A percentile compares a stretch with the other conserved stretches of the same genome.
Conservation (phyloP, 2,888 invertebrate genomes). For the Smittia sp. region DNA sequence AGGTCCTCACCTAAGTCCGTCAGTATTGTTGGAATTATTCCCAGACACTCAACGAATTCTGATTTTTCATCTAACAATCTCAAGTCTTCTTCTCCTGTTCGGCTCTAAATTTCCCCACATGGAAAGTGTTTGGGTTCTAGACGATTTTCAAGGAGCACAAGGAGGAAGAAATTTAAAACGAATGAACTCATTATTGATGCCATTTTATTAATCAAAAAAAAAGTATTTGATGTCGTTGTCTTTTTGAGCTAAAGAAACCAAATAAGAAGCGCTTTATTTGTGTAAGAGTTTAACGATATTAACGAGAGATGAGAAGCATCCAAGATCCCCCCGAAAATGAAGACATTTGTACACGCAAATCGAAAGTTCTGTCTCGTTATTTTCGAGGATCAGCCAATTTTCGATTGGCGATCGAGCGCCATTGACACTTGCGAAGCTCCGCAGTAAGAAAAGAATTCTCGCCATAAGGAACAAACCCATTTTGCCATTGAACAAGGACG, state of each 20-base stretch:
- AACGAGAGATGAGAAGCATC: not conserved
- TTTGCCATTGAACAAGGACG: not conserved
- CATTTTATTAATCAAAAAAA: conserved; percentile 34
- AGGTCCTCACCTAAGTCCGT: too few relatives aligned
- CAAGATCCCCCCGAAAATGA: not conserved
- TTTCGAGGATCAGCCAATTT: too few relatives aligned
- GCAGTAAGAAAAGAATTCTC: not conserved
- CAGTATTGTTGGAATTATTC: too few relatives aligned
- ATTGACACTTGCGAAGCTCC: too few relatives aligned
- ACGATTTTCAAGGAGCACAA: not conserved
- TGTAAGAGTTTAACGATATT: conserved; percentile 28
- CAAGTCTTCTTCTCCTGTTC: too few relatives aligned
- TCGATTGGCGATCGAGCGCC: too few relatives aligned
- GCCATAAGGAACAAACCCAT: not conserved
- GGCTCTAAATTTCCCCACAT: too few relatives aligned
- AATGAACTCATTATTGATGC: conserved; percentile 30
- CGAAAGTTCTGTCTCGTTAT: too few relatives aligned
- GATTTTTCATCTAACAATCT: too few relatives aligned
- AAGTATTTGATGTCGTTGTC: conserved; percentile 36
- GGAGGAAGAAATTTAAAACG: not conserved
- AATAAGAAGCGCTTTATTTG: conserved; percentile 38
- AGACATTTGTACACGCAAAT: not conserved
- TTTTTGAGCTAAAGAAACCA: conserved; percentile 34
- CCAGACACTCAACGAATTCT: too few relatives aligned
- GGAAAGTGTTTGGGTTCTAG: too few relatives aligned